phyloP scores from a whole-genome alignment of 2,113 vertebrate species.

The Aramus guarauna region DNA sequence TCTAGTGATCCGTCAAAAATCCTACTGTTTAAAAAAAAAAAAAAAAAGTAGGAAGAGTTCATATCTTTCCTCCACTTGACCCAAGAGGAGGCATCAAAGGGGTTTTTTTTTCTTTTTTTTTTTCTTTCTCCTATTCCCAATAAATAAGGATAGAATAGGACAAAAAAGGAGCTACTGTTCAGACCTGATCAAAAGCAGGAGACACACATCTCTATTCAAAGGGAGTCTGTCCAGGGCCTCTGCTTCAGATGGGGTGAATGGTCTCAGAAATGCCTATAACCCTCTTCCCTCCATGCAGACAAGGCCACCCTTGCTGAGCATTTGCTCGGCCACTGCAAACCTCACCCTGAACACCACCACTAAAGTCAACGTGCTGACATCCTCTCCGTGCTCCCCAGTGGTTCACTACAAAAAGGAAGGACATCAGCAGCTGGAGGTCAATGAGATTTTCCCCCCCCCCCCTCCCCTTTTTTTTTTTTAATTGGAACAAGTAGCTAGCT shows the following conservation, averaged over 20 bases:
- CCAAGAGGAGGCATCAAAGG: neutral
- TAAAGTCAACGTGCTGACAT: neutral
- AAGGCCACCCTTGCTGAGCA: neutral
- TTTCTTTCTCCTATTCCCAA: neutral
- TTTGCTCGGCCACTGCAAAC: neutral
- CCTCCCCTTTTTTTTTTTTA: too few relatives aligned
- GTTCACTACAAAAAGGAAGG: neutral
- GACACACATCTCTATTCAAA: slow-evolving; percentile 12
- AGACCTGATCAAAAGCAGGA: slow-evolving; percentile 14
- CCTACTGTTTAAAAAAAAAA: neutral
- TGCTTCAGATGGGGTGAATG: neutral
- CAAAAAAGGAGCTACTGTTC: slow-evolving; percentile 1
- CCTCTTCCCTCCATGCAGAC: neutral
- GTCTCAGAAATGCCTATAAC: neutral
- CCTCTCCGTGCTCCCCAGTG: neutral
- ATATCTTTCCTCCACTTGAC: neutral
- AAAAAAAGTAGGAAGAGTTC: neutral
- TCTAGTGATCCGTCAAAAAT: neutral
- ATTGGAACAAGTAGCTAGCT: neutral
- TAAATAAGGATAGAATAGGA: neutral
- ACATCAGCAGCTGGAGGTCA: neutral
- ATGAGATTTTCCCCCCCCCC: neutral
- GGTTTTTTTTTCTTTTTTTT: neutral
- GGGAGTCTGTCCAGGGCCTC: neutral
- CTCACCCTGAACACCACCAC: neutral